Percentiles rank a stretch among this genome's conserved stretches.
Evolutionary conservation across 2,113 vertebrate genomes (phyloP).

Genomic region (Nibea coibor): DNA sequence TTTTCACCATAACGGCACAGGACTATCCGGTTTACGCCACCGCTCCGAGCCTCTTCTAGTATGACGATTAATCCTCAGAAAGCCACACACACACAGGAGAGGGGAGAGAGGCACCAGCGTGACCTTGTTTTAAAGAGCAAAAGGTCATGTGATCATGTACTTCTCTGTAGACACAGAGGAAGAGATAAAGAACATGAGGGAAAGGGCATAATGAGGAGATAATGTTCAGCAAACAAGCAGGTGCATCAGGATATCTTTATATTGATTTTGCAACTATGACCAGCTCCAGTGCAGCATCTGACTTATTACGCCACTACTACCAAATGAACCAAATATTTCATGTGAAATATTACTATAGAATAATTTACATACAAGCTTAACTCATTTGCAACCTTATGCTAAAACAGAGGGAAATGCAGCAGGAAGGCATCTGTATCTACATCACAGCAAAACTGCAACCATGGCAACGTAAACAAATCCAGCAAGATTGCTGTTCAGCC

Average conservation of each 20-base stretch:
- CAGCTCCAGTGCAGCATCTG: background rate
- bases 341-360: background rate
- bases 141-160: slow-evolving; percentile 45
- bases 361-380: background rate
- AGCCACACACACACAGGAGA: slow-evolving; percentile 3
- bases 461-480: slow-evolving; percentile 48
- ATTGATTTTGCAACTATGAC: slow-evolving; percentile 11
- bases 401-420: slow-evolving; percentile 1
- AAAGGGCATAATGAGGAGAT: slow-evolving; percentile 11
- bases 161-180: background rate
- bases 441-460: slow-evolving; percentile 21
- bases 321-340: background rate
- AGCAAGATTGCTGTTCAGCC: slow-evolving; percentile 8
- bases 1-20: slow-evolving; percentile 38
- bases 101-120: slow-evolving; percentile 2
- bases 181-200: slow-evolving; percentile 12
- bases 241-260: slow-evolving; percentile 16
- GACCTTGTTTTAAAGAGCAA: slow-evolving; percentile 54
- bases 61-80: slow-evolving; percentile 47
- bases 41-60: slow-evolving; percentile 22
- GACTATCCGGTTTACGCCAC: slow-evolving; percentile 24
- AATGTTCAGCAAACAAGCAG: background rate
- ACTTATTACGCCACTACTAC: background rate
- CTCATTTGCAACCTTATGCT: background rate
- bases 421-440: background rate